Evolutionary conservation across 2,797 vertebrate genomes (phyloP).

Genomic region (Triplophysa yarkandensis): DNA sequence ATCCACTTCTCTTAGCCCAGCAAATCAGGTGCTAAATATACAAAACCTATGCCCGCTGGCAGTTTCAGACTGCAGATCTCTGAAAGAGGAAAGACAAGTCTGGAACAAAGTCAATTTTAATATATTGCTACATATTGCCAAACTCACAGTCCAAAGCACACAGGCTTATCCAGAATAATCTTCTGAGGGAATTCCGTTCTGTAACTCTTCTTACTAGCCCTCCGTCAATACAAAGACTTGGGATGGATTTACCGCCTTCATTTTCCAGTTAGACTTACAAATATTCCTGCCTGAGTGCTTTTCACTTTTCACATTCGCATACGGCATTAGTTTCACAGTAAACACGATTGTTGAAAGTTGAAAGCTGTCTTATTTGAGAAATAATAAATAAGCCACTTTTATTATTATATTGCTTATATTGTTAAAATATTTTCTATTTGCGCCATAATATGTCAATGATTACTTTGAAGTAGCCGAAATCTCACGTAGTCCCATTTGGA

Average conservation of each 20-base stretch:
- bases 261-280: slow-evolving; percentile 54
- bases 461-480: slow-evolving; percentile 15
- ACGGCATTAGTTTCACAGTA: slow-evolving; percentile 5
- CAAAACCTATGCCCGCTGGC: slow-evolving; percentile 50
- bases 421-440: neutral
- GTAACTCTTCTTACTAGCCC: slow-evolving; percentile 34
- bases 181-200: slow-evolving; percentile 47
- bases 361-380: slow-evolving; percentile 4
- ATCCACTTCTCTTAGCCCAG: slow-evolving; percentile 42
- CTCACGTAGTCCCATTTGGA: neutral
- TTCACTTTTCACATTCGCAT: slow-evolving; percentile 24
- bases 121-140: slow-evolving; percentile 49
- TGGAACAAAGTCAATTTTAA: slow-evolving; percentile 52
- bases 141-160: slow-evolving; percentile 43
- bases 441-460: neutral
- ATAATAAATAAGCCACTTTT: neutral
- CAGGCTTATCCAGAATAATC: slow-evolving; percentile 48
- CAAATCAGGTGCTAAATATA: slow-evolving; percentile 64
- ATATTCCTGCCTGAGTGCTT: slow-evolving; percentile 35
- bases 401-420: neutral
- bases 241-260: slow-evolving; percentile 36
- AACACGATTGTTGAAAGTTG: slow-evolving; percentile 14
- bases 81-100: slow-evolving; percentile 48
- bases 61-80: slow-evolving; percentile 59
- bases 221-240: slow-evolving; percentile 30